Evolutionary conservation across 2,888 invertebrate genomes (phyloP), one percentile per base, ranked within the genome.

Genomic region (Watsonalla binaria): DNA sequence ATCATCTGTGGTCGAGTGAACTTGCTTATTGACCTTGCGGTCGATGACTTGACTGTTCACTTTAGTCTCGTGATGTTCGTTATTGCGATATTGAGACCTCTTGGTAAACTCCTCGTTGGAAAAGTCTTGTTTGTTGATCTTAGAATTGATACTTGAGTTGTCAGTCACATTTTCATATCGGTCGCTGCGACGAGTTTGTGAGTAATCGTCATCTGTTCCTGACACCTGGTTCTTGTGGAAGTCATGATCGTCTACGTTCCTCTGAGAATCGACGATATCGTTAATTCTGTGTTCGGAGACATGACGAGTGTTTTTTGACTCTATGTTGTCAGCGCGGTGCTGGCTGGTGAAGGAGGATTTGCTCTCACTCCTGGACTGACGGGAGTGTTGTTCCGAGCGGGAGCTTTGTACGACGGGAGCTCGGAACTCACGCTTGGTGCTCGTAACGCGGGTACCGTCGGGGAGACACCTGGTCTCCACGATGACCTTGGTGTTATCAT

Each of bases 391-490:
- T 59, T 89, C 85, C n/a, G 86, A 77, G 46, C 71, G 79, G 14
- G 76, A 78, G 54, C 72, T 80, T 48, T 86, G 82, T 13, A 77
- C 78, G 6, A 63, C 60, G 0, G 89, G 88, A 5, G 70, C 84
- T n/a, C 85, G 82, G 42, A 93, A 93, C 73, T 94, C 94, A 45
- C 93, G 93, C 47, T 92, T 92, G 15, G 94, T 94, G 57, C 93
- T 94, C n/a, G 94, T 94, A 0, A 94, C 92, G 46, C 92, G 92
- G 2, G 93, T 93, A 13, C 94, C 95, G 69, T 94, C 94, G 0
- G 93, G 92, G 46, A 94, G 79, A 50, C 93, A 92, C 63, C 93
- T 92, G 0, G 94, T 94, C 66, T 95, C 94, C 11, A 93, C 93
- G 6, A 93, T 92, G 60, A 93, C 92, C 82, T 93, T 92, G 47